Conservation (phyloP, 2,888 invertebrate genomes). For the Amblyteles armatorius region DNA sequence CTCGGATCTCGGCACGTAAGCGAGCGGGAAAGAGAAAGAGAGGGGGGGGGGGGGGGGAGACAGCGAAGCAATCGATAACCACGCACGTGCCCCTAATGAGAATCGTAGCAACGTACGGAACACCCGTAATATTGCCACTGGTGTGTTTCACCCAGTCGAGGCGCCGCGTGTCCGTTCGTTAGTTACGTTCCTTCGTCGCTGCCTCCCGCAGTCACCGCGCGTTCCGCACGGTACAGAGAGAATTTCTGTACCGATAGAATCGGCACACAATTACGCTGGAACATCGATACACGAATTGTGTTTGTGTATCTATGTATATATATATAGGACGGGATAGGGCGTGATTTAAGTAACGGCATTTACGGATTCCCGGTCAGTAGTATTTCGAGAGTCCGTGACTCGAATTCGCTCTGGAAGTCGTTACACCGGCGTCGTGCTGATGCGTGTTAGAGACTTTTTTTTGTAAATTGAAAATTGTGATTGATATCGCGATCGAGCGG, state of each 20-base stretch:
- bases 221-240: background rate
- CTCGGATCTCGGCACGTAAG: conserved; percentile 55
- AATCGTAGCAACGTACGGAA: conserved; percentile 69
- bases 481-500: background rate
- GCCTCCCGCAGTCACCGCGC: conserved; percentile 1
- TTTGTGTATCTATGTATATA: background rate
- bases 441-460: no score
- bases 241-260: conserved; percentile 32
- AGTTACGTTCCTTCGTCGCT: conserved; percentile 61
- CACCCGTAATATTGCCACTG: conserved; percentile 63
- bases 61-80: conserved; percentile 70
- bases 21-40: conserved; percentile 21
- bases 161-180: conserved; percentile 62
- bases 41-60: background rate
- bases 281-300: background rate
- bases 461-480: no score
- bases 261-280: conserved; percentile 21
- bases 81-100: conserved; percentile 75
- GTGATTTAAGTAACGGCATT: conserved; percentile 60
- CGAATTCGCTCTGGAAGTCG: conserved; percentile 2
- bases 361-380: conserved; percentile 63
- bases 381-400: conserved; percentile 50
- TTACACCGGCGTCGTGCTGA: background rate
- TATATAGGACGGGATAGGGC: conserved; percentile 28
- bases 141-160: conserved; percentile 57